Conservation (phyloP, 2,888 invertebrate genomes). For the Ennomos quercinarius region DNA sequence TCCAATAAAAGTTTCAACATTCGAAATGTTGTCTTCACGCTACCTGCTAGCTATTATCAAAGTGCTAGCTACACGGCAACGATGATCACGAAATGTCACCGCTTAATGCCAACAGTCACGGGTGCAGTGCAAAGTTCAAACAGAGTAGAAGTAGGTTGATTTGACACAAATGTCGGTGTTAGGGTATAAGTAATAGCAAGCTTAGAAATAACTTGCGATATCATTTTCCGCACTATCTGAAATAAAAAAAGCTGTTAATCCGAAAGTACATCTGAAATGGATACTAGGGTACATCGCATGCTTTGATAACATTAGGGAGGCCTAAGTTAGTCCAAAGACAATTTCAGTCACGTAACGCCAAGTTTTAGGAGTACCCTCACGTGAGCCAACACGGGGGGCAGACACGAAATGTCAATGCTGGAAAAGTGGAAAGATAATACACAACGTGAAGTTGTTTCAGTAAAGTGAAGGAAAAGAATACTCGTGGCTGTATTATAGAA, state of each 20-base stretch:
- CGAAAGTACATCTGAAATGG: constrained; percentile 24
- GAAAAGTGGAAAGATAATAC: constrained; percentile 27
- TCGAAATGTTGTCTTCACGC: constrained; percentile 56
- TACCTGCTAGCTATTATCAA: too few species aligned
- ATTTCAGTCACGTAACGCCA: constrained; percentile 38
- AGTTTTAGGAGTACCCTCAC: constrained; percentile 35
- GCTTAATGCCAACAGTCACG: constrained; percentile 51
- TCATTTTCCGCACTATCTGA: background rate
- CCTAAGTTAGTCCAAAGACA: constrained; percentile 31
- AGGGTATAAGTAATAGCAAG: too few species aligned
- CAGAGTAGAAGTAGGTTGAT: background rate
- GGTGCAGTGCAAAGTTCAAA: constrained; percentile 38
- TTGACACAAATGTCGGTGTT: background rate
- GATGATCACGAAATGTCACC: constrained; percentile 59
- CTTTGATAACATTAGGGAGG: constrained; percentile 30
- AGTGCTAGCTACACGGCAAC: constrained; percentile 38
- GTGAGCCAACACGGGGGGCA: constrained; percentile 34
- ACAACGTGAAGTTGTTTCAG: constrained; percentile 19
- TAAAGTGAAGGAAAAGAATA: constrained; percentile 7
- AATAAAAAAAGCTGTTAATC: constrained; percentile 6
- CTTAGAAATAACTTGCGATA: background rate
- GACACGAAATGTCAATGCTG: constrained; percentile 54
- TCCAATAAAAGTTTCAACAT: constrained; percentile 52
- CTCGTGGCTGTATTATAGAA: background rate
- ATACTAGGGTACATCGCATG: constrained; percentile 39